These are phyloP conservation scores for Bagarius yarrelli DNA, from an alignment of 2,113 vertebrate species.

Conservation along the genomic window DNA sequence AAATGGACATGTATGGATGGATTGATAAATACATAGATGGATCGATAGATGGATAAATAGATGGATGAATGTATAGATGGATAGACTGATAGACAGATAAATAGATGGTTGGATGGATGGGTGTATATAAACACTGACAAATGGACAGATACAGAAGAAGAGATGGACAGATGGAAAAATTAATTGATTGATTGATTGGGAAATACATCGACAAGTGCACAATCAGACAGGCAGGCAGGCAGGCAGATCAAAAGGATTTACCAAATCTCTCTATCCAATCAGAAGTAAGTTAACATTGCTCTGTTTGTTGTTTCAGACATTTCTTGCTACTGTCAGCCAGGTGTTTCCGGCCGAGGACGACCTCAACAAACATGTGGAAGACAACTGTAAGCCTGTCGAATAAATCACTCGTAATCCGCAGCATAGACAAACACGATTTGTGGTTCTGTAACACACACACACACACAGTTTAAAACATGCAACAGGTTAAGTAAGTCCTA, in stretches of 20 bases:
- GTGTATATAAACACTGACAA: no score
- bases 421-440: background rate
- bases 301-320: constrained; percentile 70
- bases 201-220: background rate
- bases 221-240: background rate
- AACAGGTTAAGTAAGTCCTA: background rate
- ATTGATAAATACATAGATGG: no score
- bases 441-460: background rate
- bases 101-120: no score
- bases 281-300: background rate
- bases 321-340: constrained; percentile 87
- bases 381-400: constrained; percentile 87
- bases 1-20: no score
- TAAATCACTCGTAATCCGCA: background rate
- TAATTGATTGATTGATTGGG: background rate
- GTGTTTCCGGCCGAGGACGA: constrained; percentile 97
- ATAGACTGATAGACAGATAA: no score
- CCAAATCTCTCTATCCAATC: background rate
- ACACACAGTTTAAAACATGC: background rate
- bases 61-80: no score
- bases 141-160: no score
- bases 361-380: constrained; percentile 91
- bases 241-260: background rate
- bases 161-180: background rate
- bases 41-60: no score